A percentile compares a stretch with the other conserved stretches of the same genome.
phyloP scores from a whole-genome alignment of 2,797 vertebrate species.

The Fringilla coelebs region DNA sequence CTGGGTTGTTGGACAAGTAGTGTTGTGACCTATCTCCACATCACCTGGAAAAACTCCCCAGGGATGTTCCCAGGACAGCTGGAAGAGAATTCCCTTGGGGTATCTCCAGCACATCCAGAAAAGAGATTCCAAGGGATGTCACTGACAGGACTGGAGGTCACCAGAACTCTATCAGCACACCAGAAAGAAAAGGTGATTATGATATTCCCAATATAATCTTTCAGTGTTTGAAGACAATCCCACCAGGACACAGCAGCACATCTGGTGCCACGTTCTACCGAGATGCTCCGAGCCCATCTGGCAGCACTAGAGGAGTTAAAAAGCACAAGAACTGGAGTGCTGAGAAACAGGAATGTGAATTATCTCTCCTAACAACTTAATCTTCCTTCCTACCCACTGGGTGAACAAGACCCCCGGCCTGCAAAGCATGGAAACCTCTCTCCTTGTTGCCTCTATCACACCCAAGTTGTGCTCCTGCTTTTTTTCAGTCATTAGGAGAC shows the following conservation, averaged over 20 bases:
- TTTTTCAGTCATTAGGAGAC: background rate
- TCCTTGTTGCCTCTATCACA: background rate
- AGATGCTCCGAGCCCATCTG: background rate
- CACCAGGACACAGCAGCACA: background rate
- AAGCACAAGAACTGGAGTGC: background rate
- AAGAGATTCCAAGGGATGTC: background rate
- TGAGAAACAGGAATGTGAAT: background rate
- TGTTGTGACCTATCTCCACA: background rate
- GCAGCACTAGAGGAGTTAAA: background rate
- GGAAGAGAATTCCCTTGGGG: background rate
- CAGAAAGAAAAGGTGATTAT: background rate
- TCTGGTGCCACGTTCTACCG: background rate
- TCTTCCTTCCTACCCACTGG: background rate
- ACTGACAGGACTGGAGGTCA: background rate
- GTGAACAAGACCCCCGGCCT: background rate
- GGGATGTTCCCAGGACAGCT: background rate
- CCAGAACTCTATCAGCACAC: background rate
- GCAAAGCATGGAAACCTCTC: background rate
- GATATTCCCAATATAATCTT: background rate
- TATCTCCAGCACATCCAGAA: background rate
- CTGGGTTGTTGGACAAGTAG: background rate
- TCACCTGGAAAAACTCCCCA: background rate
- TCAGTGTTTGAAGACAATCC: background rate
- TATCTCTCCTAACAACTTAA: background rate
- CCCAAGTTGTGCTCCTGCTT: background rate